Conservation (phyloP, 2,797 vertebrate genomes). For the Scleropages formosus region DNA sequence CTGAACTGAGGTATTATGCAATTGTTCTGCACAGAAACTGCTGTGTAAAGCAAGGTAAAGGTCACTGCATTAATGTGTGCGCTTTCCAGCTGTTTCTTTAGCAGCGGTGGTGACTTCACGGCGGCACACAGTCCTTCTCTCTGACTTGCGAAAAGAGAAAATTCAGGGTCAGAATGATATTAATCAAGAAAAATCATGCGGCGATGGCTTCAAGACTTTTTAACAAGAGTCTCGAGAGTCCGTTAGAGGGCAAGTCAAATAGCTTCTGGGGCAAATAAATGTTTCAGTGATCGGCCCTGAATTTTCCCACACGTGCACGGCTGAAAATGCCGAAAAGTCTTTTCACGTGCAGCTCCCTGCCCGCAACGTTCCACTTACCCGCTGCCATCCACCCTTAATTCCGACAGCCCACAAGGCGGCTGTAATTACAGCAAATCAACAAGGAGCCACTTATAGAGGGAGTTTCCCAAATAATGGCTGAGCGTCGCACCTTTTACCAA, state of each 20-base stretch:
- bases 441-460: background rate
- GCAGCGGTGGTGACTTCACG: background rate
- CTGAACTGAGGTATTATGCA: background rate
- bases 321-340: background rate
- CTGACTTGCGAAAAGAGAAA: background rate
- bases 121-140: background rate
- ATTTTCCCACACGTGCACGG: background rate
- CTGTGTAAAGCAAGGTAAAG: constrained; percentile 13
- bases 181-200: constrained; percentile 45
- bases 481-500: too few species aligned
- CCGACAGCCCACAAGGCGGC: background rate
- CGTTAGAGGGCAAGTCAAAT: constrained; percentile 1
- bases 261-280: constrained; percentile 14
- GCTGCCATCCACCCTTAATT: too few species aligned
- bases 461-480: too few species aligned
- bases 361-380: too few species aligned
- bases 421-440: background rate
- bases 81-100: constrained; percentile 8
- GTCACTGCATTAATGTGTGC: background rate
- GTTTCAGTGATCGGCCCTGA: background rate
- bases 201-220: background rate
- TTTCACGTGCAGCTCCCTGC: background rate
- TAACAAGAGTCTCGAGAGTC: background rate
- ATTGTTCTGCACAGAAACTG: constrained; percentile 24
- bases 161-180: constrained; percentile 34